Evolutionary conservation across 2,888 invertebrate species (phyloP).

Genomic region (Hyalella azteca): DNA sequence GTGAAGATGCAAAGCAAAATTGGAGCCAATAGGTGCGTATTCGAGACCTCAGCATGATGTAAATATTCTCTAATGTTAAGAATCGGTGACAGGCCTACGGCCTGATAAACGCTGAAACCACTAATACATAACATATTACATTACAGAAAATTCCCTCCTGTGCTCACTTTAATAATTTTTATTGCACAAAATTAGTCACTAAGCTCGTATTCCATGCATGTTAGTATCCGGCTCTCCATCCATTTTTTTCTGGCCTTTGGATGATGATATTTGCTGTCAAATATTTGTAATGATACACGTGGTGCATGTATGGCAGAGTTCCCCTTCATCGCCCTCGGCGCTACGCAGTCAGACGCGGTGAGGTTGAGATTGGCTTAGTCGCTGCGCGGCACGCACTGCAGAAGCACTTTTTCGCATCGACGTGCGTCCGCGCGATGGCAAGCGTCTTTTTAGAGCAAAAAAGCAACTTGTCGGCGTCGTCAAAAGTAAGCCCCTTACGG

Average conservation of each 20-base stretch:
- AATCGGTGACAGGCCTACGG: too few species aligned
- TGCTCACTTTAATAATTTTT: too few species aligned
- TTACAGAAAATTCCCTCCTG: too few species aligned
- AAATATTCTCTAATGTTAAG: too few species aligned
- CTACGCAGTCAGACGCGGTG: not conserved
- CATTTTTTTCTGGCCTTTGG: not conserved
- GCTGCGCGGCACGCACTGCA: not conserved
- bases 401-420: slow-evolving; percentile 31
- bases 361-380: slow-evolving; percentile 7
- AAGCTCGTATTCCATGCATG: not conserved
- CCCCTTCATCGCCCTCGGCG: not conserved
- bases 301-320: not conserved
- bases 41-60: too few species aligned
- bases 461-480: not conserved
- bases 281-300: not conserved
- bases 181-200: not conserved
- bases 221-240: not conserved
- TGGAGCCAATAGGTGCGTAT: too few species aligned
- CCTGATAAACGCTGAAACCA: too few species aligned
- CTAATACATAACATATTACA: too few species aligned
- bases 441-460: not conserved
- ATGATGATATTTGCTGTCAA: not conserved
- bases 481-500: slow-evolving; percentile 25
- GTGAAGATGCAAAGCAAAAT: too few species aligned
- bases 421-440: not conserved